Evolutionary conservation across 2,888 invertebrate species (phyloP), one percentile per base, ranked within the genome.

Genomic region (Hypsopygia costalis): DNA sequence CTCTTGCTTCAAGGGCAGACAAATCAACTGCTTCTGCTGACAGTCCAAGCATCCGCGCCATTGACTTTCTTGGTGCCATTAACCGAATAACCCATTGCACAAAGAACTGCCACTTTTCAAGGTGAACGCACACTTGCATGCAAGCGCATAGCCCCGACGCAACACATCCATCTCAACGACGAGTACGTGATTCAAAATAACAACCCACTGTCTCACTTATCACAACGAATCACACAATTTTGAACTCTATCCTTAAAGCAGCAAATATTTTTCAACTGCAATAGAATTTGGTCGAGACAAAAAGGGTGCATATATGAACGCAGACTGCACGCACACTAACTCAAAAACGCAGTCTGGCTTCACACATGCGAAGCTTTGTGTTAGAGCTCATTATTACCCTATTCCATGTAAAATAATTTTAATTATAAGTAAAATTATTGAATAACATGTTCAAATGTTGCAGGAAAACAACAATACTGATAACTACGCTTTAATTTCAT

Each of bases 1-100:
- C 34, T 22, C 16, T 1, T 11, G 22, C 36, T 35, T 28, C 32
- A 39, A 28, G 28, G 32, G 33, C 27, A 28, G n/a, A n/a, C 10
- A 8, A 10, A 35, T 22, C 11, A 31, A 37, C 29, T 41, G 12
- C 41, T 44, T 49, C 41, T 83, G 81, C 78, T 64, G 71, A 73
- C 83, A 55, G 57, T 87, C 77, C 76, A 42, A 66, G 74, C 79
- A 77, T 81, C 77, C 81, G 73, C 86, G 86, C 86, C 87, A 87
- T 88, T 87, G 87, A 87, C 86, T 88, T 75, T 76, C 77, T 80
- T 74, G 85, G 74, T 83, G 89, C 85, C 88, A 88, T 88, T 89
- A 89, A 87, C 89, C 89, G 89, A 89, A 88, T 89, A 87, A 89
- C 89, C 89, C 82, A 89, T 85, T 88, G 86, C 86, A 88, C 88